Base-by-base conservation (phyloP, 2,797 vertebrate species). In the Pseudomugil tenellus region DNA sequence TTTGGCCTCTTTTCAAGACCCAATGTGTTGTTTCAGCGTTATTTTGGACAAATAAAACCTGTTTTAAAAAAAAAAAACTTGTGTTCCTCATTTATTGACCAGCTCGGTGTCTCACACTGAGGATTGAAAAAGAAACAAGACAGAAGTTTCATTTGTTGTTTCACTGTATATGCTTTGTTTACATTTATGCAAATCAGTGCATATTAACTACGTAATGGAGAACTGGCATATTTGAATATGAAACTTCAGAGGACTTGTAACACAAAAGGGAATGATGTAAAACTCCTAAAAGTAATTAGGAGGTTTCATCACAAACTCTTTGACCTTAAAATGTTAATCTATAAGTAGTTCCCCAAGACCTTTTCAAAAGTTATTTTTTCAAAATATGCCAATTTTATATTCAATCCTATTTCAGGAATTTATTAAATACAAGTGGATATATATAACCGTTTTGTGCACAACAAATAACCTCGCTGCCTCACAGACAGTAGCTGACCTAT, bases 401-500 rank as follows among this genome's bases (percentile, higher is more conserved):
- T 16, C 25, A 16, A 14, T 25, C 5, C 25, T 26, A 16, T 13
- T 16, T 23, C 46, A 2, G 39, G 39, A 2, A 12, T 23, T 11
- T 12, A 48, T 21, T 48, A 12, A 21, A 21, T 21, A 48, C 21
- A 21, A 10, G 10, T 48, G n/a, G 11, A 8, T n/a, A n/a, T n/a
- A n/a, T n/a, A n/a, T n/a, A 48, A 9, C 1, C 11, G 10, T 48
- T 19, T 46, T n/a, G 8, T 21, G n/a, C 21, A 21, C 4, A 31
- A 31, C 3, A 31, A 31, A 21, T 10, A 46, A 3, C 23, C 21
- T 4, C 39, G 19, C 17, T 41, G 39, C 39, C 6, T 11, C n/a
- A 23, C 8, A 48, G n/a, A 48, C 23, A 67, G 31, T 53, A 2
- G 3, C 54, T 66, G 77, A 75, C 57, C 56, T 80, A 41, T 59